phyloP scores from a whole-genome alignment of 2,888 invertebrate genomes.

The Plebejus argus region DNA sequence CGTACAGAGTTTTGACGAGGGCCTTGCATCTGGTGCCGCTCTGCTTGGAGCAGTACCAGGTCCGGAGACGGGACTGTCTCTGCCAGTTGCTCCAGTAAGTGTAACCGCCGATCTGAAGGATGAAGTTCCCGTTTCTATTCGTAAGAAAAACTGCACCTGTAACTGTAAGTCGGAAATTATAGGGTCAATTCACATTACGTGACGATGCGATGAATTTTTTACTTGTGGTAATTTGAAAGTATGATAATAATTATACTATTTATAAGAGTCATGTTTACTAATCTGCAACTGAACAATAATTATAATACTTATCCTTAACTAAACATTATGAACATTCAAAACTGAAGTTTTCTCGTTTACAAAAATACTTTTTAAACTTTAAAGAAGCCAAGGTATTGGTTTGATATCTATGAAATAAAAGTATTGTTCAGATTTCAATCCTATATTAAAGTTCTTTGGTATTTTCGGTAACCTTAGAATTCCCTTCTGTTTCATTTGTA shows the following conservation, averaged over 20 bases:
- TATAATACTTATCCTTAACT: no score
- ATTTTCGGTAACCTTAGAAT: neutral
- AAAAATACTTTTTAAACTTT: no score
- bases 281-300: no score
- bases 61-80: constrained; percentile 39
- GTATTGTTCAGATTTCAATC: no score
- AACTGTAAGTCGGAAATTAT: constrained; percentile 30
- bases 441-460: neutral
- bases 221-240: no score
- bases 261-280: no score
- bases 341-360: no score
- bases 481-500: neutral
- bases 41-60: constrained; percentile 55
- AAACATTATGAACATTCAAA: no score
- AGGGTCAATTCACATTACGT: neutral
- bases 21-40: constrained; percentile 48
- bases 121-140: constrained; percentile 46
- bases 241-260: no score
- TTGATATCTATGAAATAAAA: no score
- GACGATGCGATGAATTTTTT: neutral
- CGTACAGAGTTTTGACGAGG: constrained; percentile 45
- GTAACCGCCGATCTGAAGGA: constrained; percentile 46
- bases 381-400: no score
- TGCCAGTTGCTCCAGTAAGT: constrained; percentile 51
- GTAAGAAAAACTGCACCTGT: constrained; percentile 38